Conservation (phyloP, 2,888 invertebrate genomes). For the Melanotus villosus region DNA sequence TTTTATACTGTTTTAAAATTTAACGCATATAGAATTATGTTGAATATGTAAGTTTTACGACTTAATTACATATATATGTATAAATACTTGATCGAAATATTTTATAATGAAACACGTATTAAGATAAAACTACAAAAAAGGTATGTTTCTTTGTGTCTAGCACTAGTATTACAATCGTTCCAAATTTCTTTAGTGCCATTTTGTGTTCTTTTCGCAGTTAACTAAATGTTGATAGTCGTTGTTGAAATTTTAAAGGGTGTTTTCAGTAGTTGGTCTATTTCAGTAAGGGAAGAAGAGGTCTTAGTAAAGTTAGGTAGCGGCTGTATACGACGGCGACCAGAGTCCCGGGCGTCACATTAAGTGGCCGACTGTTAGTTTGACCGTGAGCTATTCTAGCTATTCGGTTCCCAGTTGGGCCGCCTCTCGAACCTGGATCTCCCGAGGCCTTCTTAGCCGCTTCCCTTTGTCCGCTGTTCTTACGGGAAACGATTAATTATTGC, state of each 20-base stretch:
- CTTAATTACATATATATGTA: no score
- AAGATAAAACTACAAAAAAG: no score
- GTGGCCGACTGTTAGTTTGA: constrained; percentile 69
- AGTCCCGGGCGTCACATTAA: constrained; percentile 69
- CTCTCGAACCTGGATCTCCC: constrained; percentile 63
- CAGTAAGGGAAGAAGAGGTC: constrained; percentile 38
- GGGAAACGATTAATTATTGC: constrained; percentile 69
- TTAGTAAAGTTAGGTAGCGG: constrained; percentile 47
- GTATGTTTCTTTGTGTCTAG: no score
- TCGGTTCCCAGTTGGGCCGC: constrained; percentile 65
- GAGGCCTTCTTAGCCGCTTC: constrained; percentile 65
- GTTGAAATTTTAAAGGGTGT: constrained; percentile 41
- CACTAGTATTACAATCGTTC: not conserved
- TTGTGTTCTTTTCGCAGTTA: constrained; percentile 17
- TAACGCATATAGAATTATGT: no score
- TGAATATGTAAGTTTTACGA: no score
- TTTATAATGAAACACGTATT: no score
- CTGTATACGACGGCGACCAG: constrained; percentile 60
- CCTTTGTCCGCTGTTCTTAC: constrained; percentile 66
- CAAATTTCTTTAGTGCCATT: constrained; percentile 10
- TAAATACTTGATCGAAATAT: no score
- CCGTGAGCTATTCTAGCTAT: constrained; percentile 62
- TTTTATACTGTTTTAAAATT: no score
- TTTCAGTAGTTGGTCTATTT: constrained; percentile 33
- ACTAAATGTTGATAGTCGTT: constrained; percentile 28